These are phyloP conservation scores for Drosophila kepulauana DNA, from an alignment of 1,140 invertebrate species.

Conservation along the genomic window DNA sequence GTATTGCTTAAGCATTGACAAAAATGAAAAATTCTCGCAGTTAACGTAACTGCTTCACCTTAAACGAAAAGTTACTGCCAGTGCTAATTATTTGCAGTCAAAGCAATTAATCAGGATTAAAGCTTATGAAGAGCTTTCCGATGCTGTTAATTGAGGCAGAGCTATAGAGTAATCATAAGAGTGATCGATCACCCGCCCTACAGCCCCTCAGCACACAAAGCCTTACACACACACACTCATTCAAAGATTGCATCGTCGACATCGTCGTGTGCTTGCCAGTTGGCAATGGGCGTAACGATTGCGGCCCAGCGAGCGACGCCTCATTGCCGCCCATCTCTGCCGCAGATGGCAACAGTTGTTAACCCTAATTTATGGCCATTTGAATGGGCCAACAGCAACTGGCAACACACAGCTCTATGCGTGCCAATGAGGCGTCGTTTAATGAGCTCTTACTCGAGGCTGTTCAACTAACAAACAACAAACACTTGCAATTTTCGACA, in stretches of 20 bases:
- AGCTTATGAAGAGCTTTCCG: neutral
- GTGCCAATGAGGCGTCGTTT: constrained; percentile 29
- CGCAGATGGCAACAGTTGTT: constrained; percentile 60
- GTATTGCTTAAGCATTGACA: too few species aligned
- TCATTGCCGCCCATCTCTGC: neutral
- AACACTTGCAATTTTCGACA: constrained; percentile 37
- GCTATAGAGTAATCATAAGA: constrained; percentile 7
- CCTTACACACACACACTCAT: constrained; percentile 12
- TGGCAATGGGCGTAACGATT: neutral
- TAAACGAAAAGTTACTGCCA: constrained; percentile 6
- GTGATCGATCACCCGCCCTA: constrained; percentile 21
- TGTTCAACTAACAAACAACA: constrained; percentile 14
- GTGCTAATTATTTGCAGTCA: constrained; percentile 1
- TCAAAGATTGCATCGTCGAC: neutral
- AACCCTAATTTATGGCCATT: constrained; percentile 77
- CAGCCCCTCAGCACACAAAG: constrained; percentile 5
- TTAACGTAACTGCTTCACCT: neutral
- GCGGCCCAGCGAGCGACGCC: neutral
- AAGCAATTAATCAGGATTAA: constrained; percentile 12
- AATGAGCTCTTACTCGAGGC: constrained; percentile 23
- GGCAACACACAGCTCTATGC: constrained; percentile 5
- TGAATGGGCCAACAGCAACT: constrained; percentile 58
- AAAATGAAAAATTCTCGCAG: neutral
- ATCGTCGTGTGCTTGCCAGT: neutral
- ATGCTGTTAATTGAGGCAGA: constrained; percentile 10